phyloP scores from a whole-genome alignment of 2,113 vertebrate genomes.

The Oenanthe melanoleuca region DNA sequence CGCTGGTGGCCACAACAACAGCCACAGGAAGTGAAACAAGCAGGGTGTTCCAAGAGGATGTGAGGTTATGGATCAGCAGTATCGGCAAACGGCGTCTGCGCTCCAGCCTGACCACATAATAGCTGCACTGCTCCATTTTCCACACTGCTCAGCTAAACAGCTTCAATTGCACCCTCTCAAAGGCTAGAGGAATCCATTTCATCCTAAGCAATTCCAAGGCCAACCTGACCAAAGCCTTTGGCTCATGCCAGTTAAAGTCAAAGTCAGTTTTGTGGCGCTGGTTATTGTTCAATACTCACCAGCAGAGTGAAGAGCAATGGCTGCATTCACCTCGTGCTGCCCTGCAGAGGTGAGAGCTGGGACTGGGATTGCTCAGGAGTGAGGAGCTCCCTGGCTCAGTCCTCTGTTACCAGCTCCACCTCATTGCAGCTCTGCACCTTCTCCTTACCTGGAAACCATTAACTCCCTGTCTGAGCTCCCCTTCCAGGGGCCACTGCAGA shows the following conservation, averaged over 20 bases:
- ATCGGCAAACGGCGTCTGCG: not conserved
- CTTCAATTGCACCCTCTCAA: conserved; percentile 30
- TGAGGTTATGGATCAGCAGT: conserved; percentile 27
- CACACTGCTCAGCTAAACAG: conserved; percentile 62
- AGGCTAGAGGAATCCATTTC: conserved; percentile 45
- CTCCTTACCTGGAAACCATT: conserved; percentile 10
- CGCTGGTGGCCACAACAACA: conserved; percentile 35
- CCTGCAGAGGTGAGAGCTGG: not conserved
- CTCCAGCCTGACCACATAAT: conserved; percentile 57
- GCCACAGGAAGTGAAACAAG: not conserved
- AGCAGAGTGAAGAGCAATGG: not conserved
- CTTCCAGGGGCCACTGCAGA: not conserved
- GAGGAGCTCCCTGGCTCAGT: not conserved
- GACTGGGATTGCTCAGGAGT: not conserved
- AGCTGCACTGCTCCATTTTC: conserved; percentile 56
- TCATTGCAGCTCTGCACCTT: not conserved
- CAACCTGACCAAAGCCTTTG: conserved; percentile 49
- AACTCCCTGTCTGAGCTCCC: not conserved
- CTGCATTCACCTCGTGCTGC: not conserved
- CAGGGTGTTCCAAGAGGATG: not conserved
- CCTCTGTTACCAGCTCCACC: not conserved
- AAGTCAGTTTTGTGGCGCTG: not conserved
- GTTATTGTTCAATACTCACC: not conserved
- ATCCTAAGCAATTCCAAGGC: conserved; percentile 48
- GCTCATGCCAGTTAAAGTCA: conserved; percentile 23